Evolutionary conservation across 2,888 invertebrate genomes (phyloP), one percentile per base, ranked within the genome.

Genomic region (Nebria salina): DNA sequence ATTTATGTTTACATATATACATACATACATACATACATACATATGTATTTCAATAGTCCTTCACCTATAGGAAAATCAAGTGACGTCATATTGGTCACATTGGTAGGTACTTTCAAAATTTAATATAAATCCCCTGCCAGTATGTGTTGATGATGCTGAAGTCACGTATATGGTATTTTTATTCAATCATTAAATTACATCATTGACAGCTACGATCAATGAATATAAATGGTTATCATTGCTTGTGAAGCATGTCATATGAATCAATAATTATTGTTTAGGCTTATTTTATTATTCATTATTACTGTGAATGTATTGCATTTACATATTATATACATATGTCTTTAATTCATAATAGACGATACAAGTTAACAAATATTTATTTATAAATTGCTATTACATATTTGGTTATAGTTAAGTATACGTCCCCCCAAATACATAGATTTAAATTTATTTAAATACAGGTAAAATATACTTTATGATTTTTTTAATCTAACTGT

Each of bases 321-420:
- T 77, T 77, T 72, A 77, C 77, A 77, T 77, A 72, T 77, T 77
- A 26, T 75, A 65, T 54, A 75, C 54, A 70, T 70, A 70, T 70
- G n/a, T 75, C 65, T 75, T 75, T 64, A 34, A 34, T 34, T 34
- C 34, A 34, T 34, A 34, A 34, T 34, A 34, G 34, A 34, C 5
- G 34, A 34, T 34, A 34, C 34, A 34, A 34, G 1, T 34, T 34
- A 34, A 34, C 2, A 34, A 34, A 34, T 34, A 34, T 1, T 1
- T 34, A 34, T 34, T 34, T 34, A 4, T 34, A 34, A 34, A 34
- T 34, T 34, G 34, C 34, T 34, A 34, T 34, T 34, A 2, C 2
- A 34, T 34, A 34, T 34, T 34, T 34, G 34, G 34, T 34, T 2
- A 34, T 34, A 34, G 34, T 2, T 34, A 34, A 34, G 2, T 34